A percentile compares a stretch with the other conserved stretches of the same genome.
Conservation (phyloP, 1,140 invertebrate genomes). For the Drosophila pallidifrons region DNA sequence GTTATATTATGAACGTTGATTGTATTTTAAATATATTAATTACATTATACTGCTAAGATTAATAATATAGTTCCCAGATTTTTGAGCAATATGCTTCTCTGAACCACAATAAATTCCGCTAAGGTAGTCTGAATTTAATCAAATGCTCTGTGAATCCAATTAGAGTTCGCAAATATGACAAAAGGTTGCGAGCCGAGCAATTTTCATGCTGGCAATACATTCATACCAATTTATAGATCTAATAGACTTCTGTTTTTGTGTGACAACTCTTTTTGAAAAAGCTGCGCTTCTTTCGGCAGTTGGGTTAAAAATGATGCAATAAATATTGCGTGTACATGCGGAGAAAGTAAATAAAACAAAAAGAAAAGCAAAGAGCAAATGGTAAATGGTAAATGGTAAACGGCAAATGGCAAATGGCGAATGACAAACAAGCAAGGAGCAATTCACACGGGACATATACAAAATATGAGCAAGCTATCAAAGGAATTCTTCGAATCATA, state of each 20-base stretch:
- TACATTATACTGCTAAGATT: too few species aligned
- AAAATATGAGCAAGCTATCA: constrained; percentile 57
- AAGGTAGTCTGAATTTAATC: constrained; percentile 14
- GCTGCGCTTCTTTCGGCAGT: not conserved
- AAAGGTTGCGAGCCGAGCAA: constrained; percentile 2
- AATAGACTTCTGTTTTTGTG: constrained; percentile 4
- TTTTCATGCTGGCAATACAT: not conserved
- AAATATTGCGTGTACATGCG: constrained; percentile 56
- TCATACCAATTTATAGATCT: not conserved
- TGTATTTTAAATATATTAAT: too few species aligned
- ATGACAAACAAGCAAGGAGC: constrained; percentile 30
- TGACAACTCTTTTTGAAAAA: constrained; percentile 13
- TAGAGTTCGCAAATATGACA: constrained; percentile 9
- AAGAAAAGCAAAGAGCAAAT: constrained; percentile 28
- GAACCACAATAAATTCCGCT: not conserved
- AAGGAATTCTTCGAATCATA: constrained; percentile 58
- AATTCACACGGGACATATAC: constrained; percentile 51
- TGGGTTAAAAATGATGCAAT: constrained; percentile 56
- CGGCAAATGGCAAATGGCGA: constrained; percentile 9
- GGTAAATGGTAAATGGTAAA: constrained; percentile 5
- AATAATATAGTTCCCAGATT: too few species aligned
- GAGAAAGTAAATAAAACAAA: constrained; percentile 53
- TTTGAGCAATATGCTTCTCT: too few species aligned
- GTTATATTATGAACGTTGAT: too few species aligned
- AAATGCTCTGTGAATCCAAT: constrained; percentile 17